Conservation (phyloP, 2,888 invertebrate genomes). For the Epirrita christyi region DNA sequence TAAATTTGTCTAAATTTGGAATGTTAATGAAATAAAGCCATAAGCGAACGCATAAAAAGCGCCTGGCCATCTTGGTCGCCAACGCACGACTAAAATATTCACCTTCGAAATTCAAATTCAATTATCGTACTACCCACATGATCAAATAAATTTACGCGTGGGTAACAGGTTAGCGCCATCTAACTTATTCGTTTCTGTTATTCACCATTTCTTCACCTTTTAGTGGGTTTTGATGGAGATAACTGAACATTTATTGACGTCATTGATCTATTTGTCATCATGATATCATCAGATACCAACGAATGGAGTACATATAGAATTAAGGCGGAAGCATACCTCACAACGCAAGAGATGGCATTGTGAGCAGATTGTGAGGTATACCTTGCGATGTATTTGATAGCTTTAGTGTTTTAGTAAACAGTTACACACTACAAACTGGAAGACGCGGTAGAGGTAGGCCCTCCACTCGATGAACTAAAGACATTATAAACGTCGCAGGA, state of each 20-base stretch:
- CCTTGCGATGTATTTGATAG: too few species aligned
- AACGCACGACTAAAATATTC: constrained; percentile 41
- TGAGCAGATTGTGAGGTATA: too few species aligned
- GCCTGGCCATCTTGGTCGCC: constrained; percentile 38
- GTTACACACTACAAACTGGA: too few species aligned
- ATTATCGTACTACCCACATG: constrained; percentile 37
- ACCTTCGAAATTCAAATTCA: constrained; percentile 35
- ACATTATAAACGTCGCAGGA: too few species aligned
- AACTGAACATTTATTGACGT: constrained; percentile 7
- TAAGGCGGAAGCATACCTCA: not conserved
- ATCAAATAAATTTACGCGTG: constrained; percentile 24
- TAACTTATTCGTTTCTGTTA: constrained; percentile 11
- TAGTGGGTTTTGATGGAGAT: constrained; percentile 6
- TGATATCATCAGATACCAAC: not conserved
- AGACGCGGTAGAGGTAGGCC: too few species aligned
- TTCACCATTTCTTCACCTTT: constrained; percentile 14
- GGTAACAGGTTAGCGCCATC: constrained; percentile 16
- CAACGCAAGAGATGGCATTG: too few species aligned
- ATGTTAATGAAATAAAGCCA: constrained; percentile 19
- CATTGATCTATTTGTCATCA: constrained; percentile 8
- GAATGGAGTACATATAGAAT: not conserved
- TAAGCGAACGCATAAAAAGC: constrained; percentile 22
- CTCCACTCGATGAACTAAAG: too few species aligned
- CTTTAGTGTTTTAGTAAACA: too few species aligned
- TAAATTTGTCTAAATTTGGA: constrained; percentile 5